A percentile compares a stretch with the other conserved stretches of the same genome.
Evolutionary conservation across 2,113 vertebrate genomes (phyloP).

Genomic region (Gadus chalcogrammus): DNA sequence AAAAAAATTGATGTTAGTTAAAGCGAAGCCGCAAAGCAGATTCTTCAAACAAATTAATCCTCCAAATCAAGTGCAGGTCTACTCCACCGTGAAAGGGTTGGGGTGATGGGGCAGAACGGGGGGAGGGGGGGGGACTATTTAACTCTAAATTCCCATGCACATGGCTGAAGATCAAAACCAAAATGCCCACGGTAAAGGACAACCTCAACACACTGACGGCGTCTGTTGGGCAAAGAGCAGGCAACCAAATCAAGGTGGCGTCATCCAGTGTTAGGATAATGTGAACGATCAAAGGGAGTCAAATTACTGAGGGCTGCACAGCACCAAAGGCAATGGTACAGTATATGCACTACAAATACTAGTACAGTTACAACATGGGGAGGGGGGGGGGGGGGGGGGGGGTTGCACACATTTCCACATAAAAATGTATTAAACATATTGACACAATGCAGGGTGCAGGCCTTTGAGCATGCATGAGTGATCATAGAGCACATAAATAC

Average conservation of each 20-base stretch:
- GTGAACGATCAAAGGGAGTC: conserved; percentile 32
- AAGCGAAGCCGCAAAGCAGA: conserved; percentile 43
- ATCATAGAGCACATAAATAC: conserved; percentile 20
- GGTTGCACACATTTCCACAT: conserved; percentile 44
- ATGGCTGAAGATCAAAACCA: conserved; percentile 14
- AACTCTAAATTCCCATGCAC: conserved; percentile 50
- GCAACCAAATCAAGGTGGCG: conserved; percentile 22
- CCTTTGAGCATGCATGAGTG: conserved; percentile 59
- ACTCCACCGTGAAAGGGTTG: conserved; percentile 14
- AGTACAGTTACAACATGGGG: conserved; percentile 11
- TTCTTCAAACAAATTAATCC: conserved; percentile 1
- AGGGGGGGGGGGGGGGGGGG: conserved; percentile 11
- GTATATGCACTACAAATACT: conserved; percentile 43
- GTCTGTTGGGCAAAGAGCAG: conserved; percentile 19
- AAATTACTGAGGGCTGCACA: conserved; percentile 40
- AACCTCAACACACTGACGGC: conserved; percentile 20
- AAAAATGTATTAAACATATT: conserved; percentile 40
- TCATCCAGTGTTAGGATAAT: conserved; percentile 42
- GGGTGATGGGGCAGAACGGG: not conserved
- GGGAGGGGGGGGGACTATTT: not conserved
- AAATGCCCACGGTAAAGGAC: conserved; percentile 17
- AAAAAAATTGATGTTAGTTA: conserved; percentile 25
- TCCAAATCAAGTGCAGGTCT: conserved; percentile 26
- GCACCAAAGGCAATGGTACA: conserved; percentile 28
- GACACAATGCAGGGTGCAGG: conserved; percentile 62